Evolutionary conservation across 1,140 invertebrate species (phyloP).

Genomic region (Leptinotarsa undecemlineata): DNA sequence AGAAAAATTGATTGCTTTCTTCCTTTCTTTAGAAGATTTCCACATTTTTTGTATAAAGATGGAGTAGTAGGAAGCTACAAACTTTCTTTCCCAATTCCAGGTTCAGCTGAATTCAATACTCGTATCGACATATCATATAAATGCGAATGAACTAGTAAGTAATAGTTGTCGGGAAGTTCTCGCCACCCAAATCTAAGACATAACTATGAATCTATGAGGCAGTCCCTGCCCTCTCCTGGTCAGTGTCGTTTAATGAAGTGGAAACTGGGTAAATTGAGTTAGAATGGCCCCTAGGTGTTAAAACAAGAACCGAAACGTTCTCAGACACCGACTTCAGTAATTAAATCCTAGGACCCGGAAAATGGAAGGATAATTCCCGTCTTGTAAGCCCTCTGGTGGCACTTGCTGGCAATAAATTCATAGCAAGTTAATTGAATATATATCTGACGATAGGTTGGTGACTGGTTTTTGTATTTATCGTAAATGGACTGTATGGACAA

Average conservation of each 20-base stretch:
- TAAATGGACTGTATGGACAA: too few species aligned
- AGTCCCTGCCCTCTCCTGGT: background rate
- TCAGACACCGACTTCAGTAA: background rate
- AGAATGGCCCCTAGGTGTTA: background rate
- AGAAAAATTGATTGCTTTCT: too few species aligned
- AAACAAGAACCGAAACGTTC: background rate
- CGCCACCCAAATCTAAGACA: too few species aligned
- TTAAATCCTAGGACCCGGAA: background rate
- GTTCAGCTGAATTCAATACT: too few species aligned
- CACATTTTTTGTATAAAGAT: too few species aligned
- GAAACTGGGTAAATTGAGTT: background rate
- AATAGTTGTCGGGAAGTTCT: too few species aligned
- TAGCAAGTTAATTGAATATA: background rate
- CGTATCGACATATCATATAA: too few species aligned
- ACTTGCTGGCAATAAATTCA: background rate
- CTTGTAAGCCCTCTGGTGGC: background rate
- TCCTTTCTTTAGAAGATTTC: too few species aligned
- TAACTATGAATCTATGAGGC: background rate
- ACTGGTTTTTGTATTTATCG: too few species aligned
- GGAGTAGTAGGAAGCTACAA: too few species aligned
- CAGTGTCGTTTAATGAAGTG: background rate
- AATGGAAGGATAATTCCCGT: background rate
- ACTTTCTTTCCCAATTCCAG: too few species aligned
- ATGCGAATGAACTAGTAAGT: too few species aligned
- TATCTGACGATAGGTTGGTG: background rate